Evolutionary conservation across 1,140 invertebrate genomes (phyloP).

Genomic region (Rhopalosiphum padi): DNA sequence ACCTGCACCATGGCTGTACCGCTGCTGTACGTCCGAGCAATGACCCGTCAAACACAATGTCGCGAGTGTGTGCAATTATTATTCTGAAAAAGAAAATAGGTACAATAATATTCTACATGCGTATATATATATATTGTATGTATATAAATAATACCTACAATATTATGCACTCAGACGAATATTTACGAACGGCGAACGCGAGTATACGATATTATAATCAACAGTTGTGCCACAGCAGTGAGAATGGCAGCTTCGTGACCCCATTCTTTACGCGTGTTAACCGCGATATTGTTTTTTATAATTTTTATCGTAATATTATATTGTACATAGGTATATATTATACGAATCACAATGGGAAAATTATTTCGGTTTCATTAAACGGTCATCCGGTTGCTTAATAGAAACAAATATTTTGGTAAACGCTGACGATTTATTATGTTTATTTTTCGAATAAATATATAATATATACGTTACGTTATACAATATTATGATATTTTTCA

Average conservation of each 20-base stretch:
- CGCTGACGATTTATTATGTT: neutral
- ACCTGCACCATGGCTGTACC: neutral
- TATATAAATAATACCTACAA: neutral
- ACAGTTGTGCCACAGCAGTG: neutral
- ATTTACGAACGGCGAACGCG: neutral
- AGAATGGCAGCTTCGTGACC: slow-evolving; percentile 46
- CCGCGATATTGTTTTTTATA: neutral
- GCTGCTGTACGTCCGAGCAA: neutral
- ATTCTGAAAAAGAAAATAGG: neutral
- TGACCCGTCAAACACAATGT: slow-evolving; percentile 7
- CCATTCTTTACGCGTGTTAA: slow-evolving; percentile 7
- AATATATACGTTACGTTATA: neutral
- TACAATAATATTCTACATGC: neutral
- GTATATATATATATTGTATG: neutral
- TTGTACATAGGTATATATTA: neutral
- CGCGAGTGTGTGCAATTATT: neutral
- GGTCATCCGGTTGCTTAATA: slow-evolving; percentile 19
- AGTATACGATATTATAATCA: neutral
- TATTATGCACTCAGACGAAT: neutral
- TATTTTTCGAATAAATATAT: neutral
- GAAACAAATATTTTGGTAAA: neutral
- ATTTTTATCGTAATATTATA: slow-evolving; percentile 18
- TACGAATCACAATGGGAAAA: neutral
- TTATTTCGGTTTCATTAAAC: slow-evolving; percentile 42
- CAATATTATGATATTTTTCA: neutral